These are phyloP conservation scores for Oscheius onirici DNA, from an alignment of 2,888 invertebrate species.

Conservation along the genomic window DNA sequence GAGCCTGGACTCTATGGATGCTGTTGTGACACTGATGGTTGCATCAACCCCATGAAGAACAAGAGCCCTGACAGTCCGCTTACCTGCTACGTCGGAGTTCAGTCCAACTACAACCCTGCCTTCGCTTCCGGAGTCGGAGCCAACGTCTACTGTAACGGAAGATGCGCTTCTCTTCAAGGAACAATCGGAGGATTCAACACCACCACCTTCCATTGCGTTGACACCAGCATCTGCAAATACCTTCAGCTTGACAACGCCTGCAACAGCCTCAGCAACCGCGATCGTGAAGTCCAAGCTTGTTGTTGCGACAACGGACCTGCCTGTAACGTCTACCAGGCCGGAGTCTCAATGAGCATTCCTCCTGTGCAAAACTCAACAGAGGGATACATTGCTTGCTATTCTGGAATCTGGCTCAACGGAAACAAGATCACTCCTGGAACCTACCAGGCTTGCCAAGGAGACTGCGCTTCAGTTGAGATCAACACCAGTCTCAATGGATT, in stretches of 20 bases:
- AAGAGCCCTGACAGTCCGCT: slow-evolving; percentile 41
- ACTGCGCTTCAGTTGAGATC: slow-evolving; percentile 45
- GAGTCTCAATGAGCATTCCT: slow-evolving; percentile 31
- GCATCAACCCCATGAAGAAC: slow-evolving; percentile 42
- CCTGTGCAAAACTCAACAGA: slow-evolving; percentile 35
- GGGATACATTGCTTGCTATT: slow-evolving; percentile 50
- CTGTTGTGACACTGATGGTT: slow-evolving; percentile 51
- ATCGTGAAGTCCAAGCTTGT: slow-evolving; percentile 44
- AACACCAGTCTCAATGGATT: slow-evolving; percentile 37
- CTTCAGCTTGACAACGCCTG: slow-evolving; percentile 48
- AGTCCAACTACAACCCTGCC: slow-evolving; percentile 38
- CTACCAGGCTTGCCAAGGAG: slow-evolving; percentile 45
- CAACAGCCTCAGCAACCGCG: slow-evolving; percentile 28
- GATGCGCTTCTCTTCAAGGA: slow-evolving; percentile 47
- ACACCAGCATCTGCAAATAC: slow-evolving; percentile 35
- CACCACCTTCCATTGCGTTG: slow-evolving; percentile 47
- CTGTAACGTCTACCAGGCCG: slow-evolving; percentile 43
- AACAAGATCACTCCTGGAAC: slow-evolving; percentile 30
- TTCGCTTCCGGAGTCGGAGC: slow-evolving; percentile 40
- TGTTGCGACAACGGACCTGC: slow-evolving; percentile 54
- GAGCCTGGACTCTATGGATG: slow-evolving; percentile 48
- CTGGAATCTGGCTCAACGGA: slow-evolving; percentile 51
- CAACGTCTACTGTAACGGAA: slow-evolving; percentile 42
- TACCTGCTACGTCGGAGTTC: slow-evolving; percentile 52
- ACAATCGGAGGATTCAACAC: slow-evolving; percentile 42